Evolutionary conservation across 2,113 vertebrate genomes (phyloP), one percentile per base, ranked within the genome.

Genomic region (Coreoperca whiteheadi): DNA sequence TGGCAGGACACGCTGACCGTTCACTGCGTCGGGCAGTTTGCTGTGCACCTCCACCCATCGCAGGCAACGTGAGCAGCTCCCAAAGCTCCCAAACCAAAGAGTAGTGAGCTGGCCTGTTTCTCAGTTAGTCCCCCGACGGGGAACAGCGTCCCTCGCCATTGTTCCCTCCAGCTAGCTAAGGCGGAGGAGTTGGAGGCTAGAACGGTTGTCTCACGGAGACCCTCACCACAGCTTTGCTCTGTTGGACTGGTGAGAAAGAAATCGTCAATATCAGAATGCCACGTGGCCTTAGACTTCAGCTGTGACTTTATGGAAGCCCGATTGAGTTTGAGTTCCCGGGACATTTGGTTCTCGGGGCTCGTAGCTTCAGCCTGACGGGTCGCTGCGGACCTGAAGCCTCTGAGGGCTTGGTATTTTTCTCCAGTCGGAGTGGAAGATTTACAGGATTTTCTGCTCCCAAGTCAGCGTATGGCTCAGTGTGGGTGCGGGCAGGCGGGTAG

Each of bases 71-170:
- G 23, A 16, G 21, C 76, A 79, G 51, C 75, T 77, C 51, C 50
- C 32, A 43, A n/a, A 61, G 34, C 54, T 70, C 14, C 41, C 46
- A 82, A 87, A 83, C 77, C 82, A 74, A 82, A 77, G 50, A 30
- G 64, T 75, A 61, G 46, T 70, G 43, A 83, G 51, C 73, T 23
- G 16, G 54, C 61, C 83, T 76, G 69, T 68, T 69, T 68, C 60
- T 80, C 64, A 54, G 61, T 57, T 48, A 65, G 66, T 76, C 66
- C 75, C 79, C 16, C 16, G 25, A 50, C 4, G 16, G 63, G 88
- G 80, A 89, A 79, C 67, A 48, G 78, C 68, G 30, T 81, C 81
- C 69, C 8, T 48, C 73, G 3, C 37, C 51, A 68, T 81, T 79
- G 48, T 79, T 79, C 64, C 69, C 4, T 85, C 21, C 67, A 57